Conservation (phyloP, 1,140 invertebrate genomes). For the Pissodes strobi region DNA sequence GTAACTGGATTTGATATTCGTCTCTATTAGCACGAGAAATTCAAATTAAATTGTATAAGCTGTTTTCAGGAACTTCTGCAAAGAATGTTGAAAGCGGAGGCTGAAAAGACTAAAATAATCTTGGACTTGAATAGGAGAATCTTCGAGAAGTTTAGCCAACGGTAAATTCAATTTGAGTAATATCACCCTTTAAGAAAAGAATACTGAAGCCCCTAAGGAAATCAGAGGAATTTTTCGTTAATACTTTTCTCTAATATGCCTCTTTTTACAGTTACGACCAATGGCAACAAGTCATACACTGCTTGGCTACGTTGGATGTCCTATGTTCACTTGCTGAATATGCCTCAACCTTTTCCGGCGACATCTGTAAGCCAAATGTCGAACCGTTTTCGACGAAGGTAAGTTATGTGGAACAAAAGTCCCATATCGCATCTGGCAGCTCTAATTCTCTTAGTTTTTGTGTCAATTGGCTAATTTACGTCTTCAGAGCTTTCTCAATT, state of each 20-base stretch:
- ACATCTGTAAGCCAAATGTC: conserved; percentile 49
- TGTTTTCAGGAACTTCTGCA: conserved; percentile 68
- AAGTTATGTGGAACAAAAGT: too few relatives aligned
- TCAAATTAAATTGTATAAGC: too few relatives aligned
- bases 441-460: too few relatives aligned
- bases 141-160: conserved; percentile 87
- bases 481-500: too few relatives aligned
- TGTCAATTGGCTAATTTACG: too few relatives aligned
- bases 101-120: conserved; percentile 73
- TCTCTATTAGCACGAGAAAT: too few relatives aligned
- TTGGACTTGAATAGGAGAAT: conserved; percentile 88
- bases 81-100: conserved; percentile 80
- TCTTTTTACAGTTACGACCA: conserved; percentile 51
- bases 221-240: too few relatives aligned
- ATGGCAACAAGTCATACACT: conserved; percentile 82
- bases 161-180: conserved; percentile 58
- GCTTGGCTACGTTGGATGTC: conserved; percentile 83
- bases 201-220: too few relatives aligned
- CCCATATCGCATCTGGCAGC: too few relatives aligned
- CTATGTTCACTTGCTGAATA: conserved; percentile 83
- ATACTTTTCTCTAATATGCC: too few relatives aligned
- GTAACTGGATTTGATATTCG: conserved; percentile 9
- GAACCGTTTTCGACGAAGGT: conserved; percentile 41
- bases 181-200: background rate
- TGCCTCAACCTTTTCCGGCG: conserved; percentile 62